Base-by-base conservation (phyloP, 2,113 vertebrate genomes). In the Coregonus clupeaformis region DNA sequence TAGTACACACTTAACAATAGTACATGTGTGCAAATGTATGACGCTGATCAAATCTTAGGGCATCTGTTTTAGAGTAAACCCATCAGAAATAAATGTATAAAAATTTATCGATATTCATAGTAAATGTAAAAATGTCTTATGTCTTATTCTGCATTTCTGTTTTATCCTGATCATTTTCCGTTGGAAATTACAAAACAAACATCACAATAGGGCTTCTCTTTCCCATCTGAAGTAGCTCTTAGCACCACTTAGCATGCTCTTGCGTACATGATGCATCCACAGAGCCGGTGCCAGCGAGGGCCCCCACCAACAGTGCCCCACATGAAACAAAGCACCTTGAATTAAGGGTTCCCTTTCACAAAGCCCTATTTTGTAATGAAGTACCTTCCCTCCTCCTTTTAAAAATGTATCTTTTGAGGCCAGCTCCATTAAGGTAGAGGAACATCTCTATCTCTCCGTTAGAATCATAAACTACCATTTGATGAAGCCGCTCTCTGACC, bases 401-500 rank as follows among this genome's bases (percentile, higher is more conserved):
- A 57, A 77, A 77, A 83, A 78, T 3, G 63, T 60, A 29, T 76
- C 67, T 76, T 68, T 81, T 75, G 69, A 78, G 64, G 75, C 5
- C 27, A 76, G 59, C 70, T 69, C 77, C 84, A 85, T 90, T 85
- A 68, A 66, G 75, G 72, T 75, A 60, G 67, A 82, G 60, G 42
- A 77, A 70, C 32, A 66, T 42, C 60, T 47, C 76, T 70, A 57
- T 74, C 77, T 81, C 71, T 74, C 77, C 76, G 83, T 82, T 78
- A 86, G 74, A 79, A 73, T 79, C 71, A 82, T 81, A 85, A 89
- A 89, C 73, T 82, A 81, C 77, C 81, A 83, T 86, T 88, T 90
- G 78, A 89, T 87, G 84, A 86, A 75, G 63, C 72, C 79, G 81
- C 87, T 87, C 86, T 86, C 77, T 89, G 86, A 89, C 87, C 79